Evolutionary conservation across 2,888 invertebrate genomes (phyloP), one percentile per base, ranked within the genome.

Genomic region (Leuctra nigra): DNA sequence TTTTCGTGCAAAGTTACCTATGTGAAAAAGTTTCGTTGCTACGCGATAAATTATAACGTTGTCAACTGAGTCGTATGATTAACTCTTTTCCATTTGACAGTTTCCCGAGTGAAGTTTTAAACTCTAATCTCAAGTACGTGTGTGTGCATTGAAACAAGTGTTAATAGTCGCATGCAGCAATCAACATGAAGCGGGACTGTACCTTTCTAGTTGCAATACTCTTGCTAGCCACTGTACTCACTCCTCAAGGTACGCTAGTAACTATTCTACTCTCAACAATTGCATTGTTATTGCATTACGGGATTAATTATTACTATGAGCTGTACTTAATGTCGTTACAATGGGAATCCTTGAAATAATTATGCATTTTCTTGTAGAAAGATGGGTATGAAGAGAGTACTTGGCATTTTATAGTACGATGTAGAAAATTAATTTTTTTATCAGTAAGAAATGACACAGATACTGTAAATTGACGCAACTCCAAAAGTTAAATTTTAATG

Each of bases 261-360:
- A n/a, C n/a, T n/a, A n/a, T n/a, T n/a, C n/a, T n/a, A 44, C 18
- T 44, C 23, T 44, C 6, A 29, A 29, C 29, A 29, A 20, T 44
- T 44, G 23, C 44, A 22, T 18, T 23, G 44, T 23, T 44, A 44
- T 44, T 44, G 44, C 44, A 44, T 44, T 44, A 23, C 23, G n/a
- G n/a, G n/a, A 22, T n/a, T 29, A 7, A 29, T 29, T 29, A n/a
- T n/a, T n/a, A n/a, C n/a, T n/a, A n/a, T n/a, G n/a, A n/a, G n/a
- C n/a, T n/a, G n/a, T n/a, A n/a, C n/a, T n/a, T n/a, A n/a, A n/a
- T n/a, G n/a, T n/a, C n/a, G n/a, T n/a, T n/a, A n/a, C n/a, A n/a
- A n/a, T n/a, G n/a, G n/a, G n/a, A n/a, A n/a, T n/a, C n/a, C n/a
- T n/a, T n/a, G n/a, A n/a, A n/a, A n/a, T n/a, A n/a, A n/a, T n/a